Conservation (phyloP, 2,888 invertebrate species). For the Andrena camellia region DNA sequence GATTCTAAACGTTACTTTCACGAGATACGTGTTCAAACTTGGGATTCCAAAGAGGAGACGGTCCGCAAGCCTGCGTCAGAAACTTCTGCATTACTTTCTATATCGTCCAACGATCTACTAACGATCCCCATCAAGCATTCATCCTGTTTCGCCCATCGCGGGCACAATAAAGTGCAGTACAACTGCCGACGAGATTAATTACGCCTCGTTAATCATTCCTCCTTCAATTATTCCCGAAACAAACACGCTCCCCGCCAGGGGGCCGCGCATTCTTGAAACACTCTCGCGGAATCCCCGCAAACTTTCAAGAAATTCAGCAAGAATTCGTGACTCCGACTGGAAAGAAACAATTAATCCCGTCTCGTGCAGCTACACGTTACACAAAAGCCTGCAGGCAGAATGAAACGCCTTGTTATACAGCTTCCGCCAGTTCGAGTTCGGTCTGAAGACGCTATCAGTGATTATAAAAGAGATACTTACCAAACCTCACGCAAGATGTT, state of each 20-base stretch:
- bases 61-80: not conserved
- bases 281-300: constrained; percentile 18
- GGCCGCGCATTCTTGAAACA: constrained; percentile 17
- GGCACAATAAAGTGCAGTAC: constrained; percentile 17
- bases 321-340: constrained; percentile 38
- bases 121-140: constrained; percentile 12
- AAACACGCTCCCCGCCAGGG: constrained; percentile 8
- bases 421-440: not conserved
- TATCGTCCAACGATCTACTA: constrained; percentile 8
- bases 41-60: not conserved
- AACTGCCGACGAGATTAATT: constrained; percentile 30
- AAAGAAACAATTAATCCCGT: constrained; percentile 43
- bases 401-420: not conserved
- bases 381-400: constrained; percentile 8
- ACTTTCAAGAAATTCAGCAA: constrained; percentile 34
- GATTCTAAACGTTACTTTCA: not conserved
- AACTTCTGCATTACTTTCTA: not conserved
- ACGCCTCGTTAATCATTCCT: constrained; percentile 33
- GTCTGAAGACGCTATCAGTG: not conserved
- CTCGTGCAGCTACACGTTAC: constrained; percentile 6
- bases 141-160: constrained; percentile 7
- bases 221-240: constrained; percentile 27
- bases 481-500: no score
- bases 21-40: not conserved
- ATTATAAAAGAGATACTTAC: not conserved